Conservation (phyloP, 2,797 vertebrate species). For the Aeoliscus strigatus region DNA sequence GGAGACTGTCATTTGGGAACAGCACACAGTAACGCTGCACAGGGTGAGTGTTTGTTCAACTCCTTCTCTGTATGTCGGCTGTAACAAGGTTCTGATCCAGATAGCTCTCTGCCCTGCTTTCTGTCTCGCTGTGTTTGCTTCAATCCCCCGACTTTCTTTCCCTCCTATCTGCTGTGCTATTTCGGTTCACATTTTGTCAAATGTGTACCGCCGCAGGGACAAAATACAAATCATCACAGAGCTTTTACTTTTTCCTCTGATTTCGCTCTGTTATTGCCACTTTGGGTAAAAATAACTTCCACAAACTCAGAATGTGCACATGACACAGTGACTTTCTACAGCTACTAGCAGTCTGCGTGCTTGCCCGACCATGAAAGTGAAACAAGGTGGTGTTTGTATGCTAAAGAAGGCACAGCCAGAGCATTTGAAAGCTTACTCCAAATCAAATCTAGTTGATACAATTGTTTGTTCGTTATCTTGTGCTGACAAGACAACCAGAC, state of each 20-base stretch:
- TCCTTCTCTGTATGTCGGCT: constrained; percentile 5
- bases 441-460: too few relatives aligned
- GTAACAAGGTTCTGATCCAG: constrained; percentile 1
- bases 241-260: constrained; percentile 4
- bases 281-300: neutral
- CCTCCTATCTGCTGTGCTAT: constrained; percentile 10
- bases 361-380: too few relatives aligned
- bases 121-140: constrained; percentile 4
- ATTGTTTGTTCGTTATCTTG: too few relatives aligned
- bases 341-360: too few relatives aligned
- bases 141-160: constrained; percentile 3
- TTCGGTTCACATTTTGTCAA: constrained; percentile 9
- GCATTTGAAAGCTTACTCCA: too few relatives aligned
- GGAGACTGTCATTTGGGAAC: constrained; percentile 99
- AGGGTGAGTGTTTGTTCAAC: constrained; percentile 79
- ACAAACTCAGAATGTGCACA: too few relatives aligned
- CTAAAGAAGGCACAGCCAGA: too few relatives aligned
- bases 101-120: constrained; percentile 1
- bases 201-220: constrained; percentile 15
- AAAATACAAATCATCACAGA: constrained; percentile 10
- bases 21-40: constrained; percentile 98
- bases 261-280: constrained; percentile 4
- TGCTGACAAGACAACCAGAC: too few relatives aligned
- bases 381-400: too few relatives aligned
- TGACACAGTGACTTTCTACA: too few relatives aligned